phyloP scores from a whole-genome alignment of 2,888 invertebrate species.

The Athrips mouffetella region DNA sequence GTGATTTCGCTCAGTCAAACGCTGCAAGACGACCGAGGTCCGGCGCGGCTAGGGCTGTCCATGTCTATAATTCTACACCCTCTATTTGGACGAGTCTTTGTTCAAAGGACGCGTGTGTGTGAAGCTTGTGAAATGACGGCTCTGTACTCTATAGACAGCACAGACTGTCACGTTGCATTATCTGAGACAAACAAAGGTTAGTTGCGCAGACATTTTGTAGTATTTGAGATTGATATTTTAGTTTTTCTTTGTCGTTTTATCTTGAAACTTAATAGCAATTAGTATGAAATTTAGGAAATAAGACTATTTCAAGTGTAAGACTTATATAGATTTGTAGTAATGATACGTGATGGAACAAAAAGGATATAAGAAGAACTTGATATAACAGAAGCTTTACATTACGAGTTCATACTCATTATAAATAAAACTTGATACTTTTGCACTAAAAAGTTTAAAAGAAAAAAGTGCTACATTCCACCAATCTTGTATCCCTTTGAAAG shows the following conservation, averaged over 20 bases:
- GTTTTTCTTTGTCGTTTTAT: background rate
- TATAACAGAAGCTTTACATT: too few relatives aligned
- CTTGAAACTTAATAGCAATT: background rate
- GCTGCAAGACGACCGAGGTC: conserved; percentile 66
- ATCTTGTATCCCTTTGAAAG: too few relatives aligned
- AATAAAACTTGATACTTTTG: too few relatives aligned
- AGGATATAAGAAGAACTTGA: too few relatives aligned
- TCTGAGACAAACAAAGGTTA: conserved; percentile 12
- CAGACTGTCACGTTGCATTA: conserved; percentile 10
- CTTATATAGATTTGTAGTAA: too few relatives aligned
- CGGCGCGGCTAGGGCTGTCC: conserved; percentile 37
- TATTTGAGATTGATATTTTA: background rate
- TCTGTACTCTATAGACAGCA: conserved; percentile 5
- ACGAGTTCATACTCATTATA: too few relatives aligned
- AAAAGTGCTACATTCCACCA: too few relatives aligned
- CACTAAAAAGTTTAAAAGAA: too few relatives aligned
- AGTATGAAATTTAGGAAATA: too few relatives aligned
- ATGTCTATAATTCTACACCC: too few relatives aligned
- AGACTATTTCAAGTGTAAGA: too few relatives aligned
- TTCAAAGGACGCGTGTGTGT: conserved; percentile 12
- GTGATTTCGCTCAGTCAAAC: conserved; percentile 77
- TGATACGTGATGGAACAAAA: too few relatives aligned
- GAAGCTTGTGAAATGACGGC: conserved; percentile 9
- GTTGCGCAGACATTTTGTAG: conserved; percentile 4
- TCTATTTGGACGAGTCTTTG: conserved; percentile 21